Base-by-base conservation (phyloP, 2,113 vertebrate genomes). In the Peromyscus californicus region DNA sequence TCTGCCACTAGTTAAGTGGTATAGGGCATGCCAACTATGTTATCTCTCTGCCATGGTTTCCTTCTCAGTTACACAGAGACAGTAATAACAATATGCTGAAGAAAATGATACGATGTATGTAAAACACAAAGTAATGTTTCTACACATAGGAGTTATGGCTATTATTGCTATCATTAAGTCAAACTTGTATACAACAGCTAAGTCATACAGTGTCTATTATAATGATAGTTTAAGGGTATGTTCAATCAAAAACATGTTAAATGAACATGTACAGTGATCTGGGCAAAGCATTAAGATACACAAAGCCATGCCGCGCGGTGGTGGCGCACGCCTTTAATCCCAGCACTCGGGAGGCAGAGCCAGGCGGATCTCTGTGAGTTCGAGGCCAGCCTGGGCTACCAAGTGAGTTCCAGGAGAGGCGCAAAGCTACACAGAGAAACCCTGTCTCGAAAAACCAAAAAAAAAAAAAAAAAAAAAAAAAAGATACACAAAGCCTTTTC, bases 31-130 rank as follows among this genome's bases (percentile, higher is more conserved):
- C 51, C 39, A 85, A 83, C 33, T 51, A 91, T 1, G 0, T 22
- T 15, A n/a, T 54, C 67, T 51, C 8, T 96, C 72, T 88, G 80
- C 39, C 95, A 93, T 22, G 4, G 39, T 79, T 82, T 94, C 82
- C 76, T 94, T 67, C 82, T 94, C 76, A 89, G 24, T 48, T 29
- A 93, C 22, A 80, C 42, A 67, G 42, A 42, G 72, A 79, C 2
- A 39, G n/a, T 51, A 5, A 45, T 13, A 45, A 63, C 17, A 86
- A 72, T 83, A 45, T 16, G 57, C 79, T 61, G 16, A 90, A 91
- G 39, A 94, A 7, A 3, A 76, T 15, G 36, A 96, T 36, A 54
- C 33, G n/a, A 85, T 74, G 51, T 24, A 57, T 8, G 13, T 90
- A 24, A 96, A 92, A 29, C 36, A 54, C n/a, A 89, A 21, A 88